Percentiles rank a stretch among this genome's conserved stretches.
Evolutionary conservation across 2,797 vertebrate species (phyloP).

Genomic region (Podarcis siculus): DNA sequence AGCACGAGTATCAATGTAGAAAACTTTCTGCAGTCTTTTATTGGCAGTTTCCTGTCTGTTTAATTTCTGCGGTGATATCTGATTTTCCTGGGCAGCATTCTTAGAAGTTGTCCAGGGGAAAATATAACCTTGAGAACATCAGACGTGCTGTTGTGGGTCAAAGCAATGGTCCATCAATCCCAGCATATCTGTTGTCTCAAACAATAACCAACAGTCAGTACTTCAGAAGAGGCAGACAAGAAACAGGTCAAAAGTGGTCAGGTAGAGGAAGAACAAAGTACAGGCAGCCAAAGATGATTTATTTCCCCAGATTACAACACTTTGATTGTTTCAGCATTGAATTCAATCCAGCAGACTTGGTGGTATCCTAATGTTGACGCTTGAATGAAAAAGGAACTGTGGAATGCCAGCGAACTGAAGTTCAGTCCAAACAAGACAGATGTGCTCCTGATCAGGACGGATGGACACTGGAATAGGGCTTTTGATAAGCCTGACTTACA

Average conservation of each 20-base stretch:
- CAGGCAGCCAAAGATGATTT: neutral
- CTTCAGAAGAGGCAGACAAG: neutral
- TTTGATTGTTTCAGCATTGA: neutral
- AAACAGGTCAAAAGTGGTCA: neutral
- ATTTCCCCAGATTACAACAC: neutral
- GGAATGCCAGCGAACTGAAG: neutral
- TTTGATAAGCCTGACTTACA: neutral
- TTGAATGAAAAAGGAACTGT: neutral
- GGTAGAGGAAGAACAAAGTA: neutral
- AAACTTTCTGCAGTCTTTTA: neutral
- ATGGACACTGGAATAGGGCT: no score
- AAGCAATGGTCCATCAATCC: neutral
- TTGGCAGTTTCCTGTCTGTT: conserved; percentile 4
- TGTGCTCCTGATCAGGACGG: no score
- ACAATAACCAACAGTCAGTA: neutral
- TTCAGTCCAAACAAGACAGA: no score
- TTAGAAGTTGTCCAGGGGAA: neutral
- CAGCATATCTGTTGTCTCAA: neutral
- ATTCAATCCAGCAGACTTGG: neutral
- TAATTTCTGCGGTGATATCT: conserved; percentile 7
- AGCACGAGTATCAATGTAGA: neutral
- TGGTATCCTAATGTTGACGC: neutral
- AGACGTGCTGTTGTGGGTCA: neutral
- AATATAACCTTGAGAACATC: neutral
- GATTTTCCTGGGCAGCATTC: neutral